Percentiles rank a stretch among this genome's conserved stretches.
Evolutionary conservation across 2,888 invertebrate genomes (phyloP).

Genomic region (Lochmaea crataegi): DNA sequence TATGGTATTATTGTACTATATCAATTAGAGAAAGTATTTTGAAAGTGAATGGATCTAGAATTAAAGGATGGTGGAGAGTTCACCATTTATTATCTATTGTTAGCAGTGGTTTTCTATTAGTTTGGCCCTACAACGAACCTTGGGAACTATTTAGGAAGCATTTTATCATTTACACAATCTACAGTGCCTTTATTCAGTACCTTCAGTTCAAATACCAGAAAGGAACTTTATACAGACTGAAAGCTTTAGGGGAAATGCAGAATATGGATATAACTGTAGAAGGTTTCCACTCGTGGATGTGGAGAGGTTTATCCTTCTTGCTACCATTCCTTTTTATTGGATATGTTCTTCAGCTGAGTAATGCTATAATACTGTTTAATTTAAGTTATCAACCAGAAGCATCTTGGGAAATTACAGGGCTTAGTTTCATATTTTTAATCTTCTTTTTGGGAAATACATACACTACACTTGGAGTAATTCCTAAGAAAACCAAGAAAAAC

Average conservation of each 20-base stretch:
- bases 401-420: slow-evolving; percentile 92
- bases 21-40: slow-evolving; percentile 98
- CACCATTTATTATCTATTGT: slow-evolving; percentile 98
- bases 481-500: slow-evolving; percentile 75
- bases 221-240: slow-evolving; percentile 74
- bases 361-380: slow-evolving; percentile 88
- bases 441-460: slow-evolving; percentile 90
- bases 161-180: slow-evolving; percentile 93
- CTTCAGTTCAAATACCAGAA: slow-evolving; percentile 77
- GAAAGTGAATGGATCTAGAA: slow-evolving; percentile 95
- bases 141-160: slow-evolving; percentile 90
- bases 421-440: slow-evolving; percentile 84
- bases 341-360: slow-evolving; percentile 94
- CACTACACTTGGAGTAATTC: slow-evolving; percentile 89
- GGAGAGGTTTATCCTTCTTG: slow-evolving; percentile 95
- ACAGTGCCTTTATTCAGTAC: slow-evolving; percentile 78
- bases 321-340: slow-evolving; percentile 95
- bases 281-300: slow-evolving; percentile 99
- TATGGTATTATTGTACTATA: slow-evolving; percentile 99
- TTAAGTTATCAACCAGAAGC: slow-evolving; percentile 81
- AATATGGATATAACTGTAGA: slow-evolving; percentile 99
- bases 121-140: slow-evolving; percentile 94
- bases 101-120: slow-evolving; percentile 90
- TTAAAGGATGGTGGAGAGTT: slow-evolving; percentile 97
- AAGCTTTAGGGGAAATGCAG: slow-evolving; percentile 94